A percentile compares a stretch with the other conserved stretches of the same genome.
Evolutionary conservation across 2,797 vertebrate genomes (phyloP).

Genomic region (Scolopax bukidnonensis): DNA sequence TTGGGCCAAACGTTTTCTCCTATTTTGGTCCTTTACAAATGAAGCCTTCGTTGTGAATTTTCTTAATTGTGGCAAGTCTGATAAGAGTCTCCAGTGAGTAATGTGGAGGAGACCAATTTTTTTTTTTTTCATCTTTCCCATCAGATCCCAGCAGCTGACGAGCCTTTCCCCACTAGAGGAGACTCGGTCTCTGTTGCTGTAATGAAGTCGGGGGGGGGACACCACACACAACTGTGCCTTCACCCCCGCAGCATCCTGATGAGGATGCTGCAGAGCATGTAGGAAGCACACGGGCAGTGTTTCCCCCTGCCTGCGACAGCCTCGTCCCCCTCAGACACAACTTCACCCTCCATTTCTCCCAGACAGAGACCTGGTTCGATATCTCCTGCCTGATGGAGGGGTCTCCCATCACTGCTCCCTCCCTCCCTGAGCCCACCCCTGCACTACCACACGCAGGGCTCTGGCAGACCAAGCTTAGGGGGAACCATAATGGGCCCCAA

Average conservation of each 20-base stretch:
- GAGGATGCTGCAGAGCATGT: fast-evolving
- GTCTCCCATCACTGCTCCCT: not conserved
- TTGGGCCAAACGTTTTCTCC: constrained; percentile 75
- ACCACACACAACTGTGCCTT: not conserved
- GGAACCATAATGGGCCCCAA: fast-evolving
- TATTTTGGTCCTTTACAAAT: constrained; percentile 81
- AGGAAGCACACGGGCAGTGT: not conserved
- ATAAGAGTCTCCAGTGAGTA: constrained; percentile 78
- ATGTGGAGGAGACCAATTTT: constrained; percentile 75
- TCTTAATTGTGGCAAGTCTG: constrained; percentile 81
- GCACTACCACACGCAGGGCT: fast-evolving
- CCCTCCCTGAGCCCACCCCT: not conserved
- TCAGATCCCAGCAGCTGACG: constrained; percentile 79
- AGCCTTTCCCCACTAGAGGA: constrained; percentile 59
- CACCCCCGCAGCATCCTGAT: fast-evolving
- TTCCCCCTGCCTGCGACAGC: not conserved
- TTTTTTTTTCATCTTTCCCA: constrained; percentile 72
- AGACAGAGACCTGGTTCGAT: fast-evolving
- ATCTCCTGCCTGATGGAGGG: not conserved
- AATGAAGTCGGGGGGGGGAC: not conserved
- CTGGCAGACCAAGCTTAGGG: fast-evolving
- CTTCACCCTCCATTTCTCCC: fast-evolving
- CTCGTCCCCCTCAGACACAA: fast-evolving
- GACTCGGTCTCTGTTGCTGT: constrained; percentile 60
- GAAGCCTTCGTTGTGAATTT: constrained; percentile 80